A percentile compares a stretch with the other conserved stretches of the same genome.
phyloP scores from a whole-genome alignment of 1,140 invertebrate genomes.

The Dinoponera quadriceps region DNA sequence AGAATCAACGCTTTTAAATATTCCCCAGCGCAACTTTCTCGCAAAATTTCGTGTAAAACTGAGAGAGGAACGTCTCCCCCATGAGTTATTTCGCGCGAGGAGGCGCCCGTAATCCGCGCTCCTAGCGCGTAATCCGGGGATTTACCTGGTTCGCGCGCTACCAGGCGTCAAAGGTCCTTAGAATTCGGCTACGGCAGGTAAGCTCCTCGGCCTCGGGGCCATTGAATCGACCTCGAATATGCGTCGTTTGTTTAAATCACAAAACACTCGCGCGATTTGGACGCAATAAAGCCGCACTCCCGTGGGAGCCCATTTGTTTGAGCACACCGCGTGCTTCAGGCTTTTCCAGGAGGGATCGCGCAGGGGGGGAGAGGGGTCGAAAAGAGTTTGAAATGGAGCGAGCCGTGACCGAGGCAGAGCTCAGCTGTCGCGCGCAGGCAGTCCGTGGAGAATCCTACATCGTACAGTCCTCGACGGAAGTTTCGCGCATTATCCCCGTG shows the following conservation, averaged over 20 bases:
- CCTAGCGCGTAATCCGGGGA: background rate
- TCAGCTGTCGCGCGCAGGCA: slow-evolving; percentile 74
- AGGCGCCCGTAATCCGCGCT: background rate
- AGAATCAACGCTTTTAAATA: slow-evolving; percentile 40
- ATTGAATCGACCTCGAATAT: slow-evolving; percentile 46
- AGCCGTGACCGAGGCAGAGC: slow-evolving; percentile 69
- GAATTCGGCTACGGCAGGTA: background rate
- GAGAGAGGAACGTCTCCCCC: background rate
- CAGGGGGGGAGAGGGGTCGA: slow-evolving; percentile 28
- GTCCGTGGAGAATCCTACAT: slow-evolving; percentile 66
- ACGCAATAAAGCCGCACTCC: slow-evolving; percentile 62
- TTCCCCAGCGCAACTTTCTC: background rate
- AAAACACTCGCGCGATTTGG: slow-evolving; percentile 66
- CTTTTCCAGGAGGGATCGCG: slow-evolving; percentile 51
- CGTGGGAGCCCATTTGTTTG: slow-evolving; percentile 62
- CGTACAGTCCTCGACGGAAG: slow-evolving; percentile 73
- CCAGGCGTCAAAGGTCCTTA: slow-evolving; percentile 1
- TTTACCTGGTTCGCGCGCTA: background rate
- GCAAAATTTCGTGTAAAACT: background rate
- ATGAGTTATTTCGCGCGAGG: background rate
- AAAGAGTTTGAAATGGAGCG: slow-evolving; percentile 74
- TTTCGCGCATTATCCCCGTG: slow-evolving; percentile 46
- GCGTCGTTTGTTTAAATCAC: slow-evolving; percentile 68
- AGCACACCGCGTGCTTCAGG: slow-evolving; percentile 47
- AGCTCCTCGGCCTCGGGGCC: background rate